Evolutionary conservation across 2,113 vertebrate species (phyloP), one percentile per base, ranked within the genome.

Genomic region (Petroica traversi): DNA sequence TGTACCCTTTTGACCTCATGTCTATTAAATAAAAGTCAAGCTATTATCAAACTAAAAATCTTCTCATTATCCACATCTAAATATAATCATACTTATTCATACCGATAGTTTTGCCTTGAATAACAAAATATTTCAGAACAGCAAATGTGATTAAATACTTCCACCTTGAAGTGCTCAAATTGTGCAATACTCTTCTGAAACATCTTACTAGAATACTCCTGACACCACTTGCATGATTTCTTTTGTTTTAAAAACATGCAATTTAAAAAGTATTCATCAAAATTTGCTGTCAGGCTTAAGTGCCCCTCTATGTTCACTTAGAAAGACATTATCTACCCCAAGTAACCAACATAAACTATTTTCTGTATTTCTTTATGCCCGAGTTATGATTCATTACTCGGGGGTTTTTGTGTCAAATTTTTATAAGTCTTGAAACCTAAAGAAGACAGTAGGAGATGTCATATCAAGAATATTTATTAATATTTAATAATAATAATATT

Each of bases 111-210:
- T 88, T 94, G 62, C 83, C 87, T 83, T 63, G 41, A 95, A 89
- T 88, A 94, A 82, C 36, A 85, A 91, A 94, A 52, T 85, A 85
- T 89, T 89, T 94, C 38, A 1, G 73, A 97, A 94, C 40, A 95
- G 58, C 29, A 82, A 73, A 15, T 58, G 14, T 51, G 61, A 94
- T 66, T 87, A 89, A 89, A 84, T 81, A 87, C 67, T 92, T 95
- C 77, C 54, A 94, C 26, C 49, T 58, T 63, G 34, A 94, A 82
- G 33, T 49, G 23, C 40, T 72, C 46, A 7, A 75, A 85, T 82
- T 92, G 76, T 80, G 58, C 62, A 91, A 88, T 69, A 76, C 16
- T 63, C 1, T 49, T 81, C 71, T 69, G 51, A 85, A 95, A 83
- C 19, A 79, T 36, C 49, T 89, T 91, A 38, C 66, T 89, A 76